Conservation (phyloP, 2,113 vertebrate species). For the Apaloderma vittatum region DNA sequence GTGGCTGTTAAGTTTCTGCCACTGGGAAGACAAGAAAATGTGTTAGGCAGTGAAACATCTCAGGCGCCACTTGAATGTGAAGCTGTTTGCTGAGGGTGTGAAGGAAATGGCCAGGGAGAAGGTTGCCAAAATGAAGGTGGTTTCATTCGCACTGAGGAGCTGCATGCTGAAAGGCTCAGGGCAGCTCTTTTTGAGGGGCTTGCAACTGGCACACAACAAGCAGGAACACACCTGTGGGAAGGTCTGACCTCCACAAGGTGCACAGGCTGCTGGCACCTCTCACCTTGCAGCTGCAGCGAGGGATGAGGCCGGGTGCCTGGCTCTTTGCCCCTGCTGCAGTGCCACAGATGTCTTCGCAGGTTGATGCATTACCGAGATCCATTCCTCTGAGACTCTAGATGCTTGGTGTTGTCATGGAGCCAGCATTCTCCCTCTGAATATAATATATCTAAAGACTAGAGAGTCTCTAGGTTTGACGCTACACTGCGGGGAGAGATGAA, state of each 20-base stretch:
- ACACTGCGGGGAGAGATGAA: neutral
- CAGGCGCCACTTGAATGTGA: neutral
- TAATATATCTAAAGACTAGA: neutral
- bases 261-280: rapidly evolving
- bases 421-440: neutral
- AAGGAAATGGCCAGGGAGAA: neutral
- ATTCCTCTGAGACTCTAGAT: neutral
- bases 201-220: neutral
- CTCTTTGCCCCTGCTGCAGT: neutral
- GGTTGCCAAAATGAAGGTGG: neutral
- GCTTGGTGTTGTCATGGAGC: constrained; percentile 10
- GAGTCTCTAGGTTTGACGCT: neutral
- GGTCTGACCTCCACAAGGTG: neutral
- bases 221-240: neutral
- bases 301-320: rapidly evolving
- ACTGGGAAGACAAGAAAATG: neutral
- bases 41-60: neutral
- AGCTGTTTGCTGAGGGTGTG: neutral
- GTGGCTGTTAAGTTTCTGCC: neutral
- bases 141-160: neutral
- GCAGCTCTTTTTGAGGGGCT: neutral
- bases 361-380: neutral
- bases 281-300: neutral
- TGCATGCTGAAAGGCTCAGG: neutral
- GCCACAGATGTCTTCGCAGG: neutral